A percentile compares a stretch with the other conserved stretches of the same genome.
Evolutionary conservation across 2,888 invertebrate species (phyloP).

Genomic region (Eubasilissa splendida): DNA sequence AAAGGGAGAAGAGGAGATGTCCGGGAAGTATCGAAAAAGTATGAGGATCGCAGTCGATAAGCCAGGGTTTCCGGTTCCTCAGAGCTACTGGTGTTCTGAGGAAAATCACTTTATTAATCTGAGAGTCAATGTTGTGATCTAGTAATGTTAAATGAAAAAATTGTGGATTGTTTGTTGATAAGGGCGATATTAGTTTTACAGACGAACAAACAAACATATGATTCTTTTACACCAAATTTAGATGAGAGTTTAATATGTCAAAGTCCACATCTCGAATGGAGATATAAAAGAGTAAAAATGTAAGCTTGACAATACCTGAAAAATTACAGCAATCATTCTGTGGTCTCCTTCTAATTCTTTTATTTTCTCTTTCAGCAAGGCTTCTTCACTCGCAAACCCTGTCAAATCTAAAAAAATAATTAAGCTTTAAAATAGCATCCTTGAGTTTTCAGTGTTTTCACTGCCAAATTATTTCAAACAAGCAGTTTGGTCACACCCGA

Average conservation of each 20-base stretch:
- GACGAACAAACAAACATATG: too few species aligned
- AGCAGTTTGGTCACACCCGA: not conserved
- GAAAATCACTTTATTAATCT: too few species aligned
- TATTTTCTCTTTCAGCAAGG: constrained; percentile 28
- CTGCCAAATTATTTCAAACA: too few species aligned
- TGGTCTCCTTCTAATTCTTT: constrained; percentile 14
- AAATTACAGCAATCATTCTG: constrained; percentile 41
- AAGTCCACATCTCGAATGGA: too few species aligned
- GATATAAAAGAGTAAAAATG: too few species aligned
- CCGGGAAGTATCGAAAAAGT: constrained; percentile 63
- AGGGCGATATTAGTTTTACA: too few species aligned
- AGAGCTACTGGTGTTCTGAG: not conserved
- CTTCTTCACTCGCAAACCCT: constrained; percentile 42
- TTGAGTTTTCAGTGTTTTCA: too few species aligned
- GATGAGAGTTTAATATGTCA: too few species aligned
- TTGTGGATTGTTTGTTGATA: too few species aligned
- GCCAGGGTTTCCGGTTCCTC: not conserved
- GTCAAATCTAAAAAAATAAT: constrained; percentile 41
- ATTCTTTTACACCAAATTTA: too few species aligned
- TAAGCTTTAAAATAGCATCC: not conserved
- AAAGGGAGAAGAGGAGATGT: constrained; percentile 63
- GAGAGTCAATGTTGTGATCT: too few species aligned
- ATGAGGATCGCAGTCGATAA: constrained; percentile 67
- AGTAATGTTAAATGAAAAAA: too few species aligned
- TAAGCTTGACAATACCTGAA: constrained; percentile 27